Percentiles rank a stretch among this genome's conserved stretches.
phyloP scores from a whole-genome alignment of 2,888 invertebrate species.

The Germaria angustata region DNA sequence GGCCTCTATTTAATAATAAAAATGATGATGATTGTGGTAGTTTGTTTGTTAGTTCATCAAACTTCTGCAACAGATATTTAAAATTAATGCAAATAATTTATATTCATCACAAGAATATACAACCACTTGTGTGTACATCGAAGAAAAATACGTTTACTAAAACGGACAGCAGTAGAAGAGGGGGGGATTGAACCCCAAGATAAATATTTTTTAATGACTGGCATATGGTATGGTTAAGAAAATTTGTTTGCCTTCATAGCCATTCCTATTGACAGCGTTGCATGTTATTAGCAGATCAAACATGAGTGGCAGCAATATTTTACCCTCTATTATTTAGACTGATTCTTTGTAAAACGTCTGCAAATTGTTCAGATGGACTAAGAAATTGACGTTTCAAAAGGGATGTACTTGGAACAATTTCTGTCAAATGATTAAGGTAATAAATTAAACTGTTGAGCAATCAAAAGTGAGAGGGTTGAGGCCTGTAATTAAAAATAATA shows the following conservation, averaged over 20 bases:
- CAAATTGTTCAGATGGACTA: too few relatives aligned
- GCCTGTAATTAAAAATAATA: too few relatives aligned
- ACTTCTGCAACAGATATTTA: slow-evolving; percentile 44
- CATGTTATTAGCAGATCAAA: too few relatives aligned
- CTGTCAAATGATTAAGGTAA: too few relatives aligned
- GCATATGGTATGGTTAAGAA: slow-evolving; percentile 25
- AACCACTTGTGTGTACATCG: not conserved
- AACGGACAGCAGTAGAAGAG: not conserved
- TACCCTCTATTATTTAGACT: too few relatives aligned
- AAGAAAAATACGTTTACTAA: not conserved
- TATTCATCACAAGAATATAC: slow-evolving; percentile 24
- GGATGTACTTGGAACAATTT: too few relatives aligned
- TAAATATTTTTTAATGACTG: slow-evolving; percentile 11
- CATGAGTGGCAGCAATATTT: too few relatives aligned
- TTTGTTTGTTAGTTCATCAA: slow-evolving; percentile 33
- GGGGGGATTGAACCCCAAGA: slow-evolving; percentile 1
- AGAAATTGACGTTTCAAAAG: too few relatives aligned
- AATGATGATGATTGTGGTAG: not conserved
- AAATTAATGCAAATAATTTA: slow-evolving; percentile 45
- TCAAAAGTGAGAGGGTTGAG: too few relatives aligned
- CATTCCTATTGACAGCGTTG: slow-evolving; percentile 21
- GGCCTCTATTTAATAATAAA: slow-evolving; percentile 41
- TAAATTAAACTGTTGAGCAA: too few relatives aligned
- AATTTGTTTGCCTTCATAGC: not conserved
- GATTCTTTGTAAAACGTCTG: too few relatives aligned